Evolutionary conservation across 2,113 vertebrate species (phyloP), one percentile per base, ranked within the genome.

Genomic region (Abramis brama): DNA sequence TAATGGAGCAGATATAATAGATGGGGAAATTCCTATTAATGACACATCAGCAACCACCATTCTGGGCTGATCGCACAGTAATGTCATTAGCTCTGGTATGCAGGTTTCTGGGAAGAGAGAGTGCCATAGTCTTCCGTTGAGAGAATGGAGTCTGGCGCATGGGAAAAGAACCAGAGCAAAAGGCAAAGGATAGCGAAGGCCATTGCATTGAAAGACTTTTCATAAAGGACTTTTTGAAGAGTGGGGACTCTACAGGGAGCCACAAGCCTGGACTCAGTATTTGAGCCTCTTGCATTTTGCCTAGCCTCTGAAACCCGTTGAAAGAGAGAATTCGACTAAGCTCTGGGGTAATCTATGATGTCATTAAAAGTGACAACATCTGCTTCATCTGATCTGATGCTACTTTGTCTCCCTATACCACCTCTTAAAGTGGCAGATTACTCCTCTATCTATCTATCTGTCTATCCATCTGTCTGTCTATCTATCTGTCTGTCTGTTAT

Each of bases 331-430:
- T 23, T 47, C 8, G 86, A 82, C 76, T 85, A 19, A 89, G 87
- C 85, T 90, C 85, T 77, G 85, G 89, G 89, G 82, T 90, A 87
- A 87, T 89, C 82, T 90, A 71, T 92, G 93, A 94, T 83, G 88
- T 86, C 92, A 94, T 93, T 93, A 85, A 90, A 93, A 90, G 92
- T 93, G 93, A 94, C 92, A 92, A 92, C 91, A 92, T 91, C 91
- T 93, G 92, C 90, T 92, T 85, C 60, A 83, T 87, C 86, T 92
- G 92, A 90, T 92, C 88, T 86, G 83, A 85, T 86, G 87, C 89
- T 85, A 33, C 30, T 83, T 86, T 91, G 80, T 83, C 86, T 90
- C 87, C 83, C 39, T 86, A 77, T 57, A 90, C 90, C 89, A 89
- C 89, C 88, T 90, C 89, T 92, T 93, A 93, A 94, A 94, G 93